A percentile compares a stretch with the other conserved stretches of the same genome.
Conservation (phyloP, 2,888 invertebrate species). For the Steinernema carpocapsae region DNA sequence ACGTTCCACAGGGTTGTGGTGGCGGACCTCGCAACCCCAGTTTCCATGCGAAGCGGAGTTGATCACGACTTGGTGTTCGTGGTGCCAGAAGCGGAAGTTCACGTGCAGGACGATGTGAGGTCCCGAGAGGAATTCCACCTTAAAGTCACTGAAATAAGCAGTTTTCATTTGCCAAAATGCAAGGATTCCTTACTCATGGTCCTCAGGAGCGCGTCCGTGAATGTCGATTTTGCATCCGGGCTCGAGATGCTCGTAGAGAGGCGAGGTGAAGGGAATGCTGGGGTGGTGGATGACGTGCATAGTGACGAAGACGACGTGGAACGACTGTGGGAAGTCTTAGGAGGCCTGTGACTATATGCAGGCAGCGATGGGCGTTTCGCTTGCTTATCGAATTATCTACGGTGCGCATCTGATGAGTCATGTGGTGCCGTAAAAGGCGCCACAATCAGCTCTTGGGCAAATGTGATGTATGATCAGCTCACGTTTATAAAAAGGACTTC, state of each 20-base stretch:
- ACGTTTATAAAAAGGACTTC: no score
- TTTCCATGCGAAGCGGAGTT: slow-evolving; percentile 50
- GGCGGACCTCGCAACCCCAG: slow-evolving; percentile 57
- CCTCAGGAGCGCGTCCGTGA: slow-evolving; percentile 30
- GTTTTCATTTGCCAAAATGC: neutral
- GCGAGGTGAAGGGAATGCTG: slow-evolving; percentile 28
- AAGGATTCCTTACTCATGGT: slow-evolving; percentile 10
- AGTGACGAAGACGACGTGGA: neutral
- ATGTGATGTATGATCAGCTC: no score
- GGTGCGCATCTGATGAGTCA: neutral
- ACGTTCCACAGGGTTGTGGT: slow-evolving; percentile 53
- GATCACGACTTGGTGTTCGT: slow-evolving; percentile 52
- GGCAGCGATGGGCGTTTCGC: neutral
- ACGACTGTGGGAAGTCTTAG: neutral
- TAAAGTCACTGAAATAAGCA: slow-evolving; percentile 49
- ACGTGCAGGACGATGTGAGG: slow-evolving; percentile 60
- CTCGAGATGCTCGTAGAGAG: slow-evolving; percentile 9
- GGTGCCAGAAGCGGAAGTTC: slow-evolving; percentile 58
- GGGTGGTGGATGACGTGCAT: slow-evolving; percentile 24
- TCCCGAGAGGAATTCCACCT: slow-evolving; percentile 59
- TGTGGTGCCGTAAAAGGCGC: neutral
- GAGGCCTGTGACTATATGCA: neutral
- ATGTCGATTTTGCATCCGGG: slow-evolving; percentile 32
- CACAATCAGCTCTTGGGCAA: no score
- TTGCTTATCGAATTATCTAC: slow-evolving; percentile 25